Base-by-base conservation (phyloP, 2,888 invertebrate genomes). In the Hypsopygia costalis region DNA sequence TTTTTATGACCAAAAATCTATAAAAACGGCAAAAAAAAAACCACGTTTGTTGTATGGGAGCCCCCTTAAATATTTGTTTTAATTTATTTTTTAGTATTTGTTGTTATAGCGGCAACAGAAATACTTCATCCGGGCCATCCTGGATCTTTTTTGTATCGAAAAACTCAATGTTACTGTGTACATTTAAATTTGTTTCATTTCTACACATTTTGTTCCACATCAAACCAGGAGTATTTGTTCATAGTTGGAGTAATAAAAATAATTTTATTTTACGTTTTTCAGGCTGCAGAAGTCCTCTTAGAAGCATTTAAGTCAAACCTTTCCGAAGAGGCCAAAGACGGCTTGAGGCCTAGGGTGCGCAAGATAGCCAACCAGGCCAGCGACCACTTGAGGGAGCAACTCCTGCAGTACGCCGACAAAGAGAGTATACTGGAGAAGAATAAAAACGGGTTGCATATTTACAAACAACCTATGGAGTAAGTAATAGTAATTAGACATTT, bases 211-310 rank as follows among this genome's bases (percentile, higher is more conserved):
- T n/a, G n/a, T n/a, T n/a, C n/a, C n/a, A n/a, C n/a, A n/a, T n/a
- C n/a, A n/a, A n/a, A n/a, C n/a, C n/a, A n/a, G n/a, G n/a, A n/a
- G n/a, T n/a, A n/a, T n/a, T n/a, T n/a, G n/a, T n/a, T n/a, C n/a
- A n/a, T n/a, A n/a, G 16, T 16, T 16, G 16, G 4, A 3, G 16
- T 30, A 44, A 12, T 40, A 20, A 30, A n/a, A 16, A 11, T 29
- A 11, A 35, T n/a, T n/a, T n/a, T 10, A 16, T 29, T n/a, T 21
- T 28, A 12, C 1, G n/a, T 55, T 62, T 2, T 4, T 20, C 54
- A 91, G 90, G 90, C 90, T 0, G 90, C 88, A 0, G 50, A 74
- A 49, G 66, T 79, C 6, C 53, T 91, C 27, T 45, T 90, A 9
- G 64, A 77, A 44, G 91, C 83, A 0, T 73, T 91, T 11, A 66